Evolutionary conservation across 2,888 invertebrate species (phyloP).

Genomic region (Uropetala carovei): DNA sequence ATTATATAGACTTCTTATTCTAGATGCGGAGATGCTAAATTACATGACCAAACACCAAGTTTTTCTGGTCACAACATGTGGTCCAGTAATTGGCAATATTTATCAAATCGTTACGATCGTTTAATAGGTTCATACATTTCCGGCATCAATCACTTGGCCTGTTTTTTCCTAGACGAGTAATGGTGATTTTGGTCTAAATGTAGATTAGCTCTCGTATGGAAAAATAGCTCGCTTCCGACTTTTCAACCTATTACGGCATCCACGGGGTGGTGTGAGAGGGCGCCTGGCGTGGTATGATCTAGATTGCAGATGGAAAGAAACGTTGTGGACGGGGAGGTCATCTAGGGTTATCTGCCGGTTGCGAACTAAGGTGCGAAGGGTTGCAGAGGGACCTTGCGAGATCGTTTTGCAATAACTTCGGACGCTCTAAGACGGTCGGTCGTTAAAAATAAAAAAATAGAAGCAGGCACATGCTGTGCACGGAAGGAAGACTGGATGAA

Average conservation of each 20-base stretch:
- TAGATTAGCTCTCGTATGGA: not conserved
- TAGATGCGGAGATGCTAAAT: too few species aligned
- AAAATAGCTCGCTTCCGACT: not conserved
- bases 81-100: too few species aligned
- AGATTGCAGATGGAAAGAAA: conserved; percentile 1
- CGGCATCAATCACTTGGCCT: too few species aligned
- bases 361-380: not conserved
- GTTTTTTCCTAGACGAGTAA: too few species aligned
- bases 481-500: not conserved
- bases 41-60: too few species aligned
- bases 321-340: not conserved
- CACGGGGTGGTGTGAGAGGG: not conserved
- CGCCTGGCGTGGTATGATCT: not conserved
- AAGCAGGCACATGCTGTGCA: not conserved
- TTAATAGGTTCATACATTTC: too few species aligned
- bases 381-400: not conserved
- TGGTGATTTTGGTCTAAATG: too few species aligned
- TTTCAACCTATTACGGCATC: not conserved
- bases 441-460: not conserved
- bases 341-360: conserved; percentile 2
- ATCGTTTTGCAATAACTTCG: not conserved
- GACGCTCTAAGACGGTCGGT: not conserved
- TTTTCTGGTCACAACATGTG: too few species aligned
- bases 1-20: too few species aligned
- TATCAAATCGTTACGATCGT: too few species aligned